These are phyloP conservation scores for Ganaspis brasiliensis DNA, from an alignment of 2,888 invertebrate genomes.

Conservation along the genomic window DNA sequence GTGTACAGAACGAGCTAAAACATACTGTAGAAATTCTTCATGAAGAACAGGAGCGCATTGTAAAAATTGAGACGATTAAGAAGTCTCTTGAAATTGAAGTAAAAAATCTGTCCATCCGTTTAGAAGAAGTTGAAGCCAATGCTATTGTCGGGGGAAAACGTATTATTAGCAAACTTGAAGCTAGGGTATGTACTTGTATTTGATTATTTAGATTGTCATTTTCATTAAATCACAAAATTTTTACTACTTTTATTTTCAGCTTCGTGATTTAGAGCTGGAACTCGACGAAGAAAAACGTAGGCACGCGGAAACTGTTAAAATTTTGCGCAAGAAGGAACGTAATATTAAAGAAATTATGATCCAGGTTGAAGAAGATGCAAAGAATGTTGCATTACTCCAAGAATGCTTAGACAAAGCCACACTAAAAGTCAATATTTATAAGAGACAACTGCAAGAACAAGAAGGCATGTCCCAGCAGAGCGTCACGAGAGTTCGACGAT, in stretches of 20 bases:
- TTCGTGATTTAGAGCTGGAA: constrained; percentile 96
- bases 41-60: constrained; percentile 97
- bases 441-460: constrained; percentile 97
- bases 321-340: constrained; percentile 98
- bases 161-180: constrained; percentile 98
- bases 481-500: constrained; percentile 97
- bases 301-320: constrained; percentile 98
- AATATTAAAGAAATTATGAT: constrained; percentile 97
- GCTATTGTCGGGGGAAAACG: constrained; percentile 98
- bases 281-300: constrained; percentile 98
- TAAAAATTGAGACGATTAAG: constrained; percentile 98
- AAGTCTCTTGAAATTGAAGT: constrained; percentile 98
- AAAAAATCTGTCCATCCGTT: constrained; percentile 94
- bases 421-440: constrained; percentile 96
- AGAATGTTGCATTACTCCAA: constrained; percentile 95
- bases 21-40: constrained; percentile 96
- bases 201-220: no score
- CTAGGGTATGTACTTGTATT: no score
- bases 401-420: constrained; percentile 93
- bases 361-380: constrained; percentile 98
- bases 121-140: constrained; percentile 98
- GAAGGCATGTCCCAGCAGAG: constrained; percentile 96
- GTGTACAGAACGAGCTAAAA: constrained; percentile 94
- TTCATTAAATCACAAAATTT: not conserved
- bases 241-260: constrained; percentile 80